Evolutionary conservation across 2,797 vertebrate species (phyloP).

Genomic region (Alca torda): DNA sequence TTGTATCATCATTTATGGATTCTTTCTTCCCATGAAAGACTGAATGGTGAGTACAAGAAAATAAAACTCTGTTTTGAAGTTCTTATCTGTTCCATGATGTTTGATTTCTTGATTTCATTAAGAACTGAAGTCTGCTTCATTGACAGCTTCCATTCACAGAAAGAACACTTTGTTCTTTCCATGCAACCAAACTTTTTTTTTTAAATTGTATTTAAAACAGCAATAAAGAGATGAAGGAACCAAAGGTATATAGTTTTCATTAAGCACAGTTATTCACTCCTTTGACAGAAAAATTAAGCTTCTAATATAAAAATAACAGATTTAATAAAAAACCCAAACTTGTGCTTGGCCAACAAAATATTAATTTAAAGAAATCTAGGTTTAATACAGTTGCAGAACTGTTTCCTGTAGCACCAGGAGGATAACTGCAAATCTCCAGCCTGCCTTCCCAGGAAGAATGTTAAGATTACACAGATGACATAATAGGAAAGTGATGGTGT

Average conservation of each 20-base stretch:
- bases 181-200: slow-evolving; percentile 35
- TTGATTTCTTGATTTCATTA: slow-evolving; percentile 62
- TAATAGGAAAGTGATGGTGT: background rate
- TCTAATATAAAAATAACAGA: background rate
- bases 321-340: background rate
- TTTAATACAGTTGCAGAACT: background rate
- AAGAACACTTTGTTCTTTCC: slow-evolving; percentile 38
- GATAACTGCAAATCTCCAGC: background rate
- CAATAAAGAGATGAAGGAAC: slow-evolving; percentile 56
- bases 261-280: slow-evolving; percentile 35
- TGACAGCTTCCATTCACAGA: slow-evolving; percentile 48
- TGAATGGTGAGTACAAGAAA: slow-evolving; percentile 53
- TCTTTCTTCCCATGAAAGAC: slow-evolving; percentile 46
- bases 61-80: slow-evolving; percentile 60
- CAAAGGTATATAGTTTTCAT: slow-evolving; percentile 28
- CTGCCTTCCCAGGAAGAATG: background rate
- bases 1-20: background rate
- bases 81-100: slow-evolving; percentile 47
- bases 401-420: background rate
- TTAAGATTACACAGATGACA: background rate
- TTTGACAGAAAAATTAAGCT: slow-evolving; percentile 53
- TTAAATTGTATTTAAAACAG: slow-evolving; percentile 3
- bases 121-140: slow-evolving; percentile 55
- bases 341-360: background rate
- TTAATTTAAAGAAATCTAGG: background rate